These are phyloP conservation scores for Macrosoma leucophasiata DNA, from an alignment of 2,888 invertebrate species.

Conservation along the genomic window DNA sequence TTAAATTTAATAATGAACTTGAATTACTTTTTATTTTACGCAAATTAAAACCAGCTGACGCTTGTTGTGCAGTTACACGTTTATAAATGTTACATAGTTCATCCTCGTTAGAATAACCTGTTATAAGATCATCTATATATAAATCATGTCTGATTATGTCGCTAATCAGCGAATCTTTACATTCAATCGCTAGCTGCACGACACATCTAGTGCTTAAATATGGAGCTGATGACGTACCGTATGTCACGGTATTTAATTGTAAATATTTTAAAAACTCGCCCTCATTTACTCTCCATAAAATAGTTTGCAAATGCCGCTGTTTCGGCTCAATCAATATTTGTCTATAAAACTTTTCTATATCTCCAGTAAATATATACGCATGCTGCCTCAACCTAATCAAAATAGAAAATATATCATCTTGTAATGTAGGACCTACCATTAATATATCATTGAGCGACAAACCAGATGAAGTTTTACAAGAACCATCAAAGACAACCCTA, in stretches of 20 bases:
- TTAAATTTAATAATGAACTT: not conserved
- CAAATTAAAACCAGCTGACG: slow-evolving; percentile 6
- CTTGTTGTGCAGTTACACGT: not conserved
- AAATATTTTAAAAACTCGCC: slow-evolving; percentile 20
- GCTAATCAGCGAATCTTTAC: slow-evolving; percentile 1
- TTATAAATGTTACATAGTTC: slow-evolving; percentile 1
- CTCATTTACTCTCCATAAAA: slow-evolving; percentile 34
- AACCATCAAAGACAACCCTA: slow-evolving; percentile 34
- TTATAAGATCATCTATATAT: slow-evolving; percentile 11
- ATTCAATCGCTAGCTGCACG: slow-evolving; percentile 8
- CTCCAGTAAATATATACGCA: slow-evolving; percentile 32
- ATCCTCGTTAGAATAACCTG: not conserved
- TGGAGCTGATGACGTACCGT: slow-evolving; percentile 28
- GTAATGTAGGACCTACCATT: slow-evolving; percentile 32
- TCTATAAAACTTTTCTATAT: slow-evolving; percentile 40
- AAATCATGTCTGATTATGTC: slow-evolving; percentile 7
- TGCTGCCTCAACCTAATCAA: slow-evolving; percentile 32
- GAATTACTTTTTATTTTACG: slow-evolving; percentile 10
- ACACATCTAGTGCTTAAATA: slow-evolving; percentile 13
- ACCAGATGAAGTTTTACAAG: slow-evolving; percentile 23
- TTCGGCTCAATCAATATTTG: slow-evolving; percentile 30
- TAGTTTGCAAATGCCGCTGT: slow-evolving; percentile 34
- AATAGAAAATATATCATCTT: slow-evolving; percentile 32
- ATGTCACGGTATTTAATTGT: slow-evolving; percentile 29
- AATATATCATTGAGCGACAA: slow-evolving; percentile 33